A percentile compares a stretch with the other conserved stretches of the same genome.
Conservation (phyloP, 1,140 invertebrate genomes). For the Heliconius himera region DNA sequence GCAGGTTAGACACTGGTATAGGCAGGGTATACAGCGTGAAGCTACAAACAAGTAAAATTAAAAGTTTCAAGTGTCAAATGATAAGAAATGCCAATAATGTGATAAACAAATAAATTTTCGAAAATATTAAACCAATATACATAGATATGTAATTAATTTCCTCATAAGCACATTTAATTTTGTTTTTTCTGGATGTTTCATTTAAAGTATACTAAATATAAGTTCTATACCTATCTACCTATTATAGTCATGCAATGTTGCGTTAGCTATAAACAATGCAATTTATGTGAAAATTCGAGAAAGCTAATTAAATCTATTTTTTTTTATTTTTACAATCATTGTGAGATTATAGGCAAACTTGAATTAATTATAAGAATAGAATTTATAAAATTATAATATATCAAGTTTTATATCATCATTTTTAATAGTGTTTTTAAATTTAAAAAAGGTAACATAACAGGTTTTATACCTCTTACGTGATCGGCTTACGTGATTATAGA, state of each 20-base stretch:
- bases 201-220: not conserved
- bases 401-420: not conserved
- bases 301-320: constrained; percentile 6
- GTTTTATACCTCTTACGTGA: not conserved
- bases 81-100: no score
- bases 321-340: constrained; percentile 1
- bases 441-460: not conserved
- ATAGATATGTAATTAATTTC: no score
- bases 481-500: not conserved
- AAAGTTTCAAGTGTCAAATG: no score
- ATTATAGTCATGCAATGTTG: constrained; percentile 12
- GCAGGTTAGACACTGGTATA: no score
- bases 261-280: constrained; percentile 12
- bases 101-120: no score
- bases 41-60: no score
- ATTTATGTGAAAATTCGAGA: constrained; percentile 13
- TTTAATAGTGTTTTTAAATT: not conserved
- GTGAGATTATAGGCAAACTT: not conserved
- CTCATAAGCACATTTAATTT: no score
- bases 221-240: constrained; percentile 1
- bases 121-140: no score
- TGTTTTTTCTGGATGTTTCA: not conserved
- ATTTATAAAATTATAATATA: not conserved
- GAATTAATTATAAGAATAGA: not conserved
- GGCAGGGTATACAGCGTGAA: no score